Evolutionary conservation across 37 sponge, comb jelly and placozoan species (phyloP).

Genomic region (Theonella swinhoei): DNA sequence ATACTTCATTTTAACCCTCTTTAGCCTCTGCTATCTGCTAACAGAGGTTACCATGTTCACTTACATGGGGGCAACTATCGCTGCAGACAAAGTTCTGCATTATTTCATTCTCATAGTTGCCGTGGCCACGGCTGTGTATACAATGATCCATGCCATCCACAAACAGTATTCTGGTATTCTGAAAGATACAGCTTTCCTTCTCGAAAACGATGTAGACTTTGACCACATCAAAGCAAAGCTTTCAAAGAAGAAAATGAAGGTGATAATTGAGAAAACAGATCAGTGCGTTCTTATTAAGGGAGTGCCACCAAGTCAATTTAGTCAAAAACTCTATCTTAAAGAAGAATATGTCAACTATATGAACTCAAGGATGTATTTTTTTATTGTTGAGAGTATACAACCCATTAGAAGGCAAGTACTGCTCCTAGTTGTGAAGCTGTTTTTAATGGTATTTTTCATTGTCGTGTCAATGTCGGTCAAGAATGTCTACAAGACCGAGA

Average conservation of each 20-base stretch:
- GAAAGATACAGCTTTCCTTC: background rate
- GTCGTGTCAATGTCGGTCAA: background rate
- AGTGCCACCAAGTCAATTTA: background rate
- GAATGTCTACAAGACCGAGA: background rate
- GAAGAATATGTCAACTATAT: background rate
- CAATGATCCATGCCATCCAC: background rate
- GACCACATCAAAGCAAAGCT: background rate
- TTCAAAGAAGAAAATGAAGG: background rate
- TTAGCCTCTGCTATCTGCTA: background rate
- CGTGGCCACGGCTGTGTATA: background rate
- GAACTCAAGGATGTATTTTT: background rate
- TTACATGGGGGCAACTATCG: background rate
- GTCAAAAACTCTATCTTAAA: background rate
- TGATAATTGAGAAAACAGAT: background rate
- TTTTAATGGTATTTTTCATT: background rate
- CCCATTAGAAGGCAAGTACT: background rate
- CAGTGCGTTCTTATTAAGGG: background rate
- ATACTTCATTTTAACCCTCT: background rate
- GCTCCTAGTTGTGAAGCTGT: background rate
- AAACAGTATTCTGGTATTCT: background rate
- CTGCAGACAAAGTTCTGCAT: background rate
- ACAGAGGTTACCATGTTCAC: background rate
- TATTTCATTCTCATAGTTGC: background rate
- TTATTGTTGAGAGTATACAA: background rate
- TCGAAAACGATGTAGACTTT: background rate